Conservation (phyloP, 2,888 invertebrate genomes). For the Chydorus sphaericus region DNA sequence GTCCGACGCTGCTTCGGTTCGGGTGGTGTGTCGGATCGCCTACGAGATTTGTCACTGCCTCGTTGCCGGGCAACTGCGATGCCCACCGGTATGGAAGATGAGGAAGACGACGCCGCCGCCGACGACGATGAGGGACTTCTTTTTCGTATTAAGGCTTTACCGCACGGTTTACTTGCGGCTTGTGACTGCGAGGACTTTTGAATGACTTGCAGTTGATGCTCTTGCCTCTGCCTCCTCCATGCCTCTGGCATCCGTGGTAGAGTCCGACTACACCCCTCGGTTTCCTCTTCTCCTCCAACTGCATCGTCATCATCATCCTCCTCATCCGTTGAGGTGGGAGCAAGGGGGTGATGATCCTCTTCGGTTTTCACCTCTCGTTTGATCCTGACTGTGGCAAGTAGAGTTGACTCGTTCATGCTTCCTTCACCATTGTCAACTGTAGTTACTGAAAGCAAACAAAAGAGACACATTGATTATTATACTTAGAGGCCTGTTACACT, state of each 20-base stretch:
- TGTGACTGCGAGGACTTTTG: not conserved
- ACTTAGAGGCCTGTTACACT: too few relatives aligned
- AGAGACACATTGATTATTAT: too few relatives aligned
- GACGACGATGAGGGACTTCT: not conserved
- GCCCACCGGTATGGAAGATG: slow-evolving; percentile 51
- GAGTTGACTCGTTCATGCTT: too few relatives aligned
- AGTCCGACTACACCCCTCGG: slow-evolving; percentile 7
- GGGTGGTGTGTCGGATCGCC: slow-evolving; percentile 9
- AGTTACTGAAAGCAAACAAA: too few relatives aligned
- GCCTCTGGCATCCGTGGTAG: slow-evolving; percentile 6
- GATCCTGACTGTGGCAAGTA: too few relatives aligned
- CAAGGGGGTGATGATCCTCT: too few relatives aligned
- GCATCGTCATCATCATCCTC: not conserved
- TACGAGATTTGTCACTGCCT: slow-evolving; percentile 16
- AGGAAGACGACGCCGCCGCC: not conserved
- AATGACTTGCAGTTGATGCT: slow-evolving; percentile 2
- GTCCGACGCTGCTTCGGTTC: too few relatives aligned
- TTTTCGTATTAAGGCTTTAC: not conserved
- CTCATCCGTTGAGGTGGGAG: not conserved
- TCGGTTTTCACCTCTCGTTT: slow-evolving; percentile 1
- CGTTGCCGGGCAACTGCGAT: slow-evolving; percentile 71
- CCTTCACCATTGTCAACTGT: too few relatives aligned
- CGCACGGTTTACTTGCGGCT: not conserved
- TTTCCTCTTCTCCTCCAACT: not conserved
- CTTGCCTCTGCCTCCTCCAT: not conserved